Conservation (phyloP, 1,140 invertebrate genomes). For the Zaprionus capensis region DNA sequence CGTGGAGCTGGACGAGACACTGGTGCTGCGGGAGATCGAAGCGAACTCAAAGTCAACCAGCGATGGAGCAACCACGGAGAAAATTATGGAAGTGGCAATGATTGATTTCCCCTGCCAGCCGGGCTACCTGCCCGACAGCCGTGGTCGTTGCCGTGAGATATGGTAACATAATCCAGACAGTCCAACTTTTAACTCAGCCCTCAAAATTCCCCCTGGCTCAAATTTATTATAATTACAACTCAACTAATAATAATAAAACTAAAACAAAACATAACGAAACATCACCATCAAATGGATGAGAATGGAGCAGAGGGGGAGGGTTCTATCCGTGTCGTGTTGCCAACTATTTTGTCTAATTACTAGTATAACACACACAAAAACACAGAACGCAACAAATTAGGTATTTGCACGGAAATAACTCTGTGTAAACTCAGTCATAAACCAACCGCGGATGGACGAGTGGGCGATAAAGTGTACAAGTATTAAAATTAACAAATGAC, state of each 20-base stretch:
- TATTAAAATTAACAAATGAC: constrained; percentile 78
- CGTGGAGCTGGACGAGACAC: constrained; percentile 62
- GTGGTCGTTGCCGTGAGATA: constrained; percentile 77
- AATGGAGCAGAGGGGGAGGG: neutral
- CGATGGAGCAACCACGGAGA: constrained; percentile 29
- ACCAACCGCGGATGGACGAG: constrained; percentile 19
- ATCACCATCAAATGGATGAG: constrained; percentile 3
- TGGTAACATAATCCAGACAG: constrained; percentile 50
- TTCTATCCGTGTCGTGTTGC: constrained; percentile 40
- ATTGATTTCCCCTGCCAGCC: constrained; percentile 82
- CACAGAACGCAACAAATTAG: constrained; percentile 60
- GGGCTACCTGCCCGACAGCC: constrained; percentile 73
- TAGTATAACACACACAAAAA: constrained; percentile 22
- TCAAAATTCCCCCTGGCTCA: neutral
- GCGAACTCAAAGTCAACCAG: neutral
- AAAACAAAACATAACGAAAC: constrained; percentile 11
- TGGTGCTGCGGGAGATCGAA: constrained; percentile 43
- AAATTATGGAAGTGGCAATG: constrained; percentile 73
- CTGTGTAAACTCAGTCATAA: constrained; percentile 27
- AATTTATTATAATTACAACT: constrained; percentile 18
- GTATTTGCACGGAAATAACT: constrained; percentile 72
- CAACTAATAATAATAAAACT: constrained; percentile 29
- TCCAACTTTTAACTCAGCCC: neutral
- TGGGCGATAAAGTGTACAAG: constrained; percentile 68
- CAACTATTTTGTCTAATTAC: constrained; percentile 69